A percentile compares a stretch with the other conserved stretches of the same genome.
Evolutionary conservation across 1,140 invertebrate species (phyloP).

Genomic region (Papilio machaon): DNA sequence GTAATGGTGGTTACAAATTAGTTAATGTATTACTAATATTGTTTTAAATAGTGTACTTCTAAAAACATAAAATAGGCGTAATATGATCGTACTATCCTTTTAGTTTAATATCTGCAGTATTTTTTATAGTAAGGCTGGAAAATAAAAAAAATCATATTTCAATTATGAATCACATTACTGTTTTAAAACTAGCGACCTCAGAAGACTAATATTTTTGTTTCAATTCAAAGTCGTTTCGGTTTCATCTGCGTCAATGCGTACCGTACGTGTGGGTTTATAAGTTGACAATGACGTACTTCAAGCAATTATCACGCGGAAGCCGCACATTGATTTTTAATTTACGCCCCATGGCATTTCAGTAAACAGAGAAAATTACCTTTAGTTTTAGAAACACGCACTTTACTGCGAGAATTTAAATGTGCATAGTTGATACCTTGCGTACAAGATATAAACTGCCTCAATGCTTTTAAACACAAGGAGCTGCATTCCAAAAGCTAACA

Average conservation of each 20-base stretch:
- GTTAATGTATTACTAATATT: neutral
- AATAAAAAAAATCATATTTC: neutral
- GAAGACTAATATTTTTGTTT: slow-evolving; percentile 32
- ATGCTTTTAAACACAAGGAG: neutral
- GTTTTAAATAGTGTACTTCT: neutral
- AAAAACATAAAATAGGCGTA: neutral
- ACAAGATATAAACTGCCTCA: neutral
- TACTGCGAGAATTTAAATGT: neutral
- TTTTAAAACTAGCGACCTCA: slow-evolving; percentile 28
- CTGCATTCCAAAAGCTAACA: neutral
- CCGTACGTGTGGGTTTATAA: slow-evolving; percentile 5
- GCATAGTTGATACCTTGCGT: neutral
- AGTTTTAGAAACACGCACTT: neutral
- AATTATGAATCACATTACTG: neutral
- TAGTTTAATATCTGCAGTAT: too few species aligned
- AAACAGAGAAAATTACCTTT: neutral
- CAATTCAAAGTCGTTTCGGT: slow-evolving; percentile 1
- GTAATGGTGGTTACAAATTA: neutral
- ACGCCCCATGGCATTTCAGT: neutral
- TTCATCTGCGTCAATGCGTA: slow-evolving; percentile 25
- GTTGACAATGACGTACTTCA: slow-evolving; percentile 28
- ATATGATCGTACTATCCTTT: neutral
- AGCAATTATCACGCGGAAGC: slow-evolving; percentile 14
- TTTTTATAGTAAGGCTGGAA: neutral
- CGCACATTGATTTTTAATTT: slow-evolving; percentile 2